Percentiles rank a stretch among this genome's conserved stretches.
These are phyloP conservation scores for Crematogaster levior DNA, from an alignment of 2,888 invertebrate genomes.

Conservation along the genomic window DNA sequence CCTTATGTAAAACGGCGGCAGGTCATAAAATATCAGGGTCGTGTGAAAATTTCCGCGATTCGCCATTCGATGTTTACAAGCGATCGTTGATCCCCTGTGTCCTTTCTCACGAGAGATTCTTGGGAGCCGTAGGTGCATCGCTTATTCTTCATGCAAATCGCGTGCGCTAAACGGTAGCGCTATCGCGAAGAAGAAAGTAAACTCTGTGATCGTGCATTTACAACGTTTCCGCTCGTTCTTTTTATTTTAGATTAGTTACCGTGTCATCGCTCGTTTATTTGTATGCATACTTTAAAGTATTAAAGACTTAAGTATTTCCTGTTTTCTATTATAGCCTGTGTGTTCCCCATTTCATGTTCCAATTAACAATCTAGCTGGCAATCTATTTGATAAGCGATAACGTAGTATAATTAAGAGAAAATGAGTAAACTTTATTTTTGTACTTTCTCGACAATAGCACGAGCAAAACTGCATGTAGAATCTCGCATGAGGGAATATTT, in stretches of 20 bases:
- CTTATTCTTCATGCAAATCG: constrained; percentile 62
- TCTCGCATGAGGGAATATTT: not conserved
- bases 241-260: not conserved
- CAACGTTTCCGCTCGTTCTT: not conserved
- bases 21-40: constrained; percentile 70
- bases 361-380: not conserved
- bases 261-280: not conserved
- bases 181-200: constrained; percentile 54
- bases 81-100: constrained; percentile 73
- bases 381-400: not conserved
- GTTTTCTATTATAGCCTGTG: not conserved
- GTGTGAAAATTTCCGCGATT: constrained; percentile 70
- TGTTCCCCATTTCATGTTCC: not conserved
- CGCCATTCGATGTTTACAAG: constrained; percentile 66
- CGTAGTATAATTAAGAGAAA: not conserved
- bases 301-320: not conserved
- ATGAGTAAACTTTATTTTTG: not conserved
- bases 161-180: constrained; percentile 69
- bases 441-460: not conserved
- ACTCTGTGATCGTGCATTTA: not conserved
- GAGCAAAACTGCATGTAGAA: not conserved
- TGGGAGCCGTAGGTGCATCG: constrained; percentile 57
- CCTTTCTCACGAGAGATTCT: constrained; percentile 69
- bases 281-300: not conserved
- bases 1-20: not conserved